Evolutionary conservation across 2,888 invertebrate species (phyloP), one percentile per base, ranked within the genome.

Genomic region (Ormyrus labotus): DNA sequence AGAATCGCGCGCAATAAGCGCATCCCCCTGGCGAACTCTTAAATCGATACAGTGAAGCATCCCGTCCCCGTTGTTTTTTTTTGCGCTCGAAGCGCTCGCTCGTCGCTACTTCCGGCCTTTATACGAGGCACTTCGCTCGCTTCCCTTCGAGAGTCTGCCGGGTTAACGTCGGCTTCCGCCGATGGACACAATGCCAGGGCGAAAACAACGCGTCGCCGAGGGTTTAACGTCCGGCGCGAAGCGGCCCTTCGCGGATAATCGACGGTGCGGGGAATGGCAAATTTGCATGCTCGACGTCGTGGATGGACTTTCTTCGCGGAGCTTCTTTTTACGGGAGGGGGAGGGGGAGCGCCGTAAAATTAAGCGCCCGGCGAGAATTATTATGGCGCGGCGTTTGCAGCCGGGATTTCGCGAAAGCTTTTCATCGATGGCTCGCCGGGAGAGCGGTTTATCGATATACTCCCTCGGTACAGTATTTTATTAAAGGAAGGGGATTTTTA

Each of bases 81-180:
- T 34, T 34, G 34, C 11, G 65, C 61, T 11, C 67, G 67, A 67
- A 67, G 67, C 61, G 61, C 34, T 19, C 19, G 65, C 47, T 65
- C 65, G 13, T 51, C 19, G 13, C n/a, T 64, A 45, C 11, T 48
- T 34, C 34, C 34, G 34, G 34, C 34, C 34, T 34, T 34, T 34
- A 34, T 34, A 34, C 34, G 34, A 34, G 34, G 11, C 5, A 70
- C 57, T 50, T 6, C 48, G 64, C 48, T 47, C 13, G 57, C 69
- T 2, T 61, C 60, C 61, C 48, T 50, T 34, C 34, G 4, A 34
- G 34, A 34, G 34, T 34, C 34, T 19, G 57, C 13, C 5, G 65
- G 50, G 63, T 61, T 55, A 73, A 73, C 68, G 72, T 19, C 19
- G 64, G 64, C 79, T 79, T 68, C 73, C 78, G 78, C 55, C 55